Percentiles rank a stretch among this genome's conserved stretches.
phyloP scores from a whole-genome alignment of 2,113 vertebrate species.

The Sinocyclocheilus anshuiensis region DNA sequence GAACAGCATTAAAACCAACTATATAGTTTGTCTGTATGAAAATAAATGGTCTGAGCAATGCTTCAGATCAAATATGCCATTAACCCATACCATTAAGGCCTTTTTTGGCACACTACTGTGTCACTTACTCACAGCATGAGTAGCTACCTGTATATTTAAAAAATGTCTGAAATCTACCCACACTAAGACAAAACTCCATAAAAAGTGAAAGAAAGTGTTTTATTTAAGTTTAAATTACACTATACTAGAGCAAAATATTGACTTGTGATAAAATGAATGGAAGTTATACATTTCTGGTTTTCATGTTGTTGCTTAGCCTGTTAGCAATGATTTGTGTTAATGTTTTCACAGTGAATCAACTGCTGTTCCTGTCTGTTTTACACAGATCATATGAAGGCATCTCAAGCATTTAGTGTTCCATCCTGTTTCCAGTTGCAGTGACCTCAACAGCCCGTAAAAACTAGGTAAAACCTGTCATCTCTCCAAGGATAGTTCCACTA shows the following conservation, averaged over 20 bases:
- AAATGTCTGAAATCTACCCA: neutral
- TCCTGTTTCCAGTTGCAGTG: slow-evolving; percentile 5
- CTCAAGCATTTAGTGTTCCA: neutral
- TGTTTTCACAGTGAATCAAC: neutral
- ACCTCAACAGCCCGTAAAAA: slow-evolving; percentile 2
- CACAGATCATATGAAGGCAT: slow-evolving; percentile 4
- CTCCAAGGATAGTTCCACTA: neutral
- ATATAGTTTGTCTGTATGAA: slow-evolving; percentile 7
- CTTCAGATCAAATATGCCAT: neutral
- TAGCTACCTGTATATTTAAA: neutral
- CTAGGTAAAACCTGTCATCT: slow-evolving; percentile 2
- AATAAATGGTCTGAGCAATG: neutral
- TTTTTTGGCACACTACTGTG: neutral
- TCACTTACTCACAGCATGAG: neutral
- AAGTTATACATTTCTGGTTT: neutral
- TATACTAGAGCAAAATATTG: neutral
- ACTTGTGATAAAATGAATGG: neutral
- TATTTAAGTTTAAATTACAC: neutral
- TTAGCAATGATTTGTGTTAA: neutral
- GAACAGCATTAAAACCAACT: neutral
- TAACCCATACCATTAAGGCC: no score
- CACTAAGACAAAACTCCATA: neutral
- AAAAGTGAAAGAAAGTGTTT: neutral
- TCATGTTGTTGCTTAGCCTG: neutral
- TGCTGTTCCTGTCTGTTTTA: slow-evolving; percentile 7